Percentiles rank a stretch among this genome's conserved stretches.
These are phyloP conservation scores for Eulemur rubriventer DNA, from an alignment of 2,797 vertebrate species.

Conservation along the genomic window DNA sequence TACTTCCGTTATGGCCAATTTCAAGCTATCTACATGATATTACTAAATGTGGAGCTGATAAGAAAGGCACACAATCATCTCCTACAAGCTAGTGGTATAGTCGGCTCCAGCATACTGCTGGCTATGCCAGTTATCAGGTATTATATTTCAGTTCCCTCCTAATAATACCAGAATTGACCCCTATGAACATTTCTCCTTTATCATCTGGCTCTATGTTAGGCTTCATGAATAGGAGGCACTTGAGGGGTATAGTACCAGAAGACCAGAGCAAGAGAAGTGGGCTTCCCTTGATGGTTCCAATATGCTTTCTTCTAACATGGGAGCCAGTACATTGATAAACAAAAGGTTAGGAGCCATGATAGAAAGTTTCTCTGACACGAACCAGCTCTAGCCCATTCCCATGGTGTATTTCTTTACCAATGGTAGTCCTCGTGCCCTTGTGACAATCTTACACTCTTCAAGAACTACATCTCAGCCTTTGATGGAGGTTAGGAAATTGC, in stretches of 20 bases:
- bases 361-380: not conserved
- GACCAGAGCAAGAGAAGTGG: not conserved
- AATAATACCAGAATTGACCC: not conserved
- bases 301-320: not conserved
- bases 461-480: not conserved
- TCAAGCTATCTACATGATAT: too few species aligned
- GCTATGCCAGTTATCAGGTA: not conserved
- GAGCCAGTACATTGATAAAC: not conserved
- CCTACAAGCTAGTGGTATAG: accelerated
- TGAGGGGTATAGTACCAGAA: not conserved
- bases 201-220: not conserved
- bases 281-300: not conserved
- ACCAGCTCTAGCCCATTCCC: not conserved
- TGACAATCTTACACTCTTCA: not conserved
- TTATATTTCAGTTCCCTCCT: not conserved
- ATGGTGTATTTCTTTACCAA: too few species aligned
- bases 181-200: not conserved
- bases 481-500: not conserved
- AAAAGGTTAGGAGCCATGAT: not conserved
- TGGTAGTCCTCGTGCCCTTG: not conserved
- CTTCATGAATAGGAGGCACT: too few species aligned
- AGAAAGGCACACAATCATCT: not conserved
- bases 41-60: not conserved
- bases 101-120: not conserved
- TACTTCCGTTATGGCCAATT: not conserved